Conservation (phyloP, 37 sponge, comb jelly and placozoan genomes). For the Halichondria panicea region DNA sequence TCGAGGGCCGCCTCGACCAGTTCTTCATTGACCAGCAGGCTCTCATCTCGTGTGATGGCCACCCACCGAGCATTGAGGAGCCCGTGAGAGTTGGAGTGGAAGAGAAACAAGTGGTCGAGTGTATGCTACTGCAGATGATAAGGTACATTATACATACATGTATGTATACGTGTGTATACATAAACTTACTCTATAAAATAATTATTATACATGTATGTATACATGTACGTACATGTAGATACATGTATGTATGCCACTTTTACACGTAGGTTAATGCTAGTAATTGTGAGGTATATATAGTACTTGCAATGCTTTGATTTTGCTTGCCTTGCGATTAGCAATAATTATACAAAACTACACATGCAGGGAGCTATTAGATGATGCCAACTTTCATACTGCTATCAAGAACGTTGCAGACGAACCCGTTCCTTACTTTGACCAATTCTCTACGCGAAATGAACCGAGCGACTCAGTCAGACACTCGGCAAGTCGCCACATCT, state of each 20-base stretch:
- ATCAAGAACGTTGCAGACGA: constrained; percentile 65
- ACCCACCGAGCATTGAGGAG: background rate
- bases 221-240: too few species aligned
- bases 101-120: constrained; percentile 35
- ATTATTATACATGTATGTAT: too few species aligned
- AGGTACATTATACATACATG: too few species aligned
- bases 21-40: constrained; percentile 50
- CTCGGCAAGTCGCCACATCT: constrained; percentile 26
- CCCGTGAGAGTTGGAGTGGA: constrained; percentile 3
- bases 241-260: too few species aligned
- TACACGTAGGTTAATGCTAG: too few species aligned
- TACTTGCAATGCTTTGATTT: too few species aligned
- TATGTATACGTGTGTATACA: too few species aligned
- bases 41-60: background rate
- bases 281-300: too few species aligned
- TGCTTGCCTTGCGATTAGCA: background rate
- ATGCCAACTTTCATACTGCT: constrained; percentile 66
- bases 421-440: constrained; percentile 84
- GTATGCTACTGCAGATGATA: constrained; percentile 47
- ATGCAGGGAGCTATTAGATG: constrained; percentile 70
- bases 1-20: constrained; percentile 28
- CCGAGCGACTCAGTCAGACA: constrained; percentile 4
- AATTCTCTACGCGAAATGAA: constrained; percentile 39
- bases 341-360: background rate
- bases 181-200: too few species aligned